Evolutionary conservation across 2,888 invertebrate species (phyloP).

Genomic region (Apotomis betuletana): DNA sequence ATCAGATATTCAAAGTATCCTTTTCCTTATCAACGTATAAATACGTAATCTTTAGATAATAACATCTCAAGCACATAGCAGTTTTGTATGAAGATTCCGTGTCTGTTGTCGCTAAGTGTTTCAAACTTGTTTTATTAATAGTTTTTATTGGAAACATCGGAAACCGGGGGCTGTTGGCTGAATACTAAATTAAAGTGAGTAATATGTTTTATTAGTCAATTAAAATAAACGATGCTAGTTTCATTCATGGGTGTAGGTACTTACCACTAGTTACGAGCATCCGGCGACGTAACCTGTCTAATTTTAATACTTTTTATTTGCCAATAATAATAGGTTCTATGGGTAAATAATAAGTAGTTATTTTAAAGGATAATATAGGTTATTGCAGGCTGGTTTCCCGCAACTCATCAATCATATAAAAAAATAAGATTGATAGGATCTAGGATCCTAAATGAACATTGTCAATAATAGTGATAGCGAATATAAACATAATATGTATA

Average conservation of each 20-base stretch:
- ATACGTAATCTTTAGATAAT: slow-evolving; percentile 36
- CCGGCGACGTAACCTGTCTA: not conserved
- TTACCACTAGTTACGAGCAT: slow-evolving; percentile 2
- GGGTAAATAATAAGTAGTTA: not conserved
- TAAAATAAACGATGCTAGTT: slow-evolving; percentile 6
- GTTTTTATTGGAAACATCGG: not conserved
- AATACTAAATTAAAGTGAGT: slow-evolving; percentile 26
- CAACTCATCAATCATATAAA: too few species aligned
- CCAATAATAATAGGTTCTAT: not conserved
- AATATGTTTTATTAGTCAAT: slow-evolving; percentile 6
- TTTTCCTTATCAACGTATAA: slow-evolving; percentile 18
- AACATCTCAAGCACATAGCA: slow-evolving; percentile 11
- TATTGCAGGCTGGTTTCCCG: too few species aligned
- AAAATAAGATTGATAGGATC: too few species aligned
- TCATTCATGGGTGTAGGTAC: slow-evolving; percentile 5
- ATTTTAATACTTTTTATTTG: slow-evolving; percentile 3
- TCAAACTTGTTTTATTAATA: not conserved
- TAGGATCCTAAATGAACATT: too few species aligned
- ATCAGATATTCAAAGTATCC: not conserved
- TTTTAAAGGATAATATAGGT: not conserved
- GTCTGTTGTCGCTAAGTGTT: not conserved
- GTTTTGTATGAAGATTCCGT: not conserved
- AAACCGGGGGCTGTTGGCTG: not conserved
- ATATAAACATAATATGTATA: too few species aligned
- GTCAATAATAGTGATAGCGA: too few species aligned